Conservation (phyloP, 2,797 vertebrate species). For the Rhinophrynus dorsalis region DNA sequence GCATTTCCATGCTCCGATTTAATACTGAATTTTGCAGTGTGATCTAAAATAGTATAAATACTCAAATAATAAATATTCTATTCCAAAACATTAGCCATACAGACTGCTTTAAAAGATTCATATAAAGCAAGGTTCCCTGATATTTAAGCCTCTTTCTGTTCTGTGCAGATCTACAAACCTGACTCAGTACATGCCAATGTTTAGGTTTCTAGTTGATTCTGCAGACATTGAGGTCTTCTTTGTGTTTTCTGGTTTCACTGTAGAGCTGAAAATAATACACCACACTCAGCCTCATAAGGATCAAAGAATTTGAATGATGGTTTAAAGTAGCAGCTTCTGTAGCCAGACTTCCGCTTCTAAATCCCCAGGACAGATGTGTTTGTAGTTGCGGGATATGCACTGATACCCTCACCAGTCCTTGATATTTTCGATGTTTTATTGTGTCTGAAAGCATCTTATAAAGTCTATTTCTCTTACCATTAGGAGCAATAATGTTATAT, state of each 20-base stretch:
- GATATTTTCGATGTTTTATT: not conserved
- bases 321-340: conserved; percentile 6
- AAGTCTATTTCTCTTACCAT: too few relatives aligned
- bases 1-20: too few relatives aligned
- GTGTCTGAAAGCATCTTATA: not conserved
- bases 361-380: not conserved
- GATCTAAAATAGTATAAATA: too few relatives aligned
- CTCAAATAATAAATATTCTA: too few relatives aligned
- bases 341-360: conserved; percentile 3
- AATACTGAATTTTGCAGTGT: too few relatives aligned
- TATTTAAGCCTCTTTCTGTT: too few relatives aligned
- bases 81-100: too few relatives aligned
- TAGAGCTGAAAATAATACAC: conserved; percentile 7
- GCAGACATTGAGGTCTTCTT: not conserved
- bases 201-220: conserved; percentile 1
- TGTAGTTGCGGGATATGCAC: not conserved
- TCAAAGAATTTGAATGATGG: conserved; percentile 7
- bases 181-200: too few relatives aligned
- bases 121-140: too few relatives aligned
- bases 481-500: too few relatives aligned
- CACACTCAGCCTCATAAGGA: not conserved
- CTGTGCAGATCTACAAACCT: too few relatives aligned
- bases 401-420: conserved; percentile 11
- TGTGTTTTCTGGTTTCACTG: not conserved
- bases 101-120: too few relatives aligned